Evolutionary conservation across 2,797 vertebrate species (phyloP), one percentile per base, ranked within the genome.

Genomic region (Ceryle rudis): DNA sequence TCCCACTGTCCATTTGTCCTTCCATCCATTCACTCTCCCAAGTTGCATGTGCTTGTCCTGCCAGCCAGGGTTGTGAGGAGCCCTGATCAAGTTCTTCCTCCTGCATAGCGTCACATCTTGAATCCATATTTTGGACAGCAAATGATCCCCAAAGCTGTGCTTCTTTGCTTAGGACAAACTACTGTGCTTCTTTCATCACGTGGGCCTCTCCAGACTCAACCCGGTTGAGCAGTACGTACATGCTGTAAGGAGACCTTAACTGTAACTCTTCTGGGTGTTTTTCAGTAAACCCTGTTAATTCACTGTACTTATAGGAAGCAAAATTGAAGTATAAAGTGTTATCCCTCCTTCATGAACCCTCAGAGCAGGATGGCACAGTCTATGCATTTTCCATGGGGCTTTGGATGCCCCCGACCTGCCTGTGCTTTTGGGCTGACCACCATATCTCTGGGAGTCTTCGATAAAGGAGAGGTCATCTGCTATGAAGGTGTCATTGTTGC

Each of bases 371-470:
- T 46, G 21, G n/a, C 26, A 25, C 5, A 66, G 18, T 31, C 19
- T 28, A 1, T 16, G 49, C 14, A 5, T 16, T 58, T 95, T 54
- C 19, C 11, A 3, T 3, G 5, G 44, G 41, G 49, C 21, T 86
- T 75, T 23, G n/a, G 46, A 60, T 73, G 18, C 14, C 33, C 29
- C 10, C 5, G 8, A 0, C 44, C 46, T 28, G 16, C 35, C 18
- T 42, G 42, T 37, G 5, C 29, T 18, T 49, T 49, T 62, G 61
- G 19, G 4, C 49, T 72, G 57, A 31, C 54, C 21, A 13, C 58
- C 10, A 0, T 16, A 13, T 25, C 37, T 77, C 62, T 84, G 42
- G 46, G 55, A 71, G 26, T 1, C 1, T 26, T 41, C 0, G 0
- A 21, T 51, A 51, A 52, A 33, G 31, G 60, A 47, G 28, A 69